Evolutionary conservation across 1,140 invertebrate genomes (phyloP).

Genomic region (Tetranychus urticae): DNA sequence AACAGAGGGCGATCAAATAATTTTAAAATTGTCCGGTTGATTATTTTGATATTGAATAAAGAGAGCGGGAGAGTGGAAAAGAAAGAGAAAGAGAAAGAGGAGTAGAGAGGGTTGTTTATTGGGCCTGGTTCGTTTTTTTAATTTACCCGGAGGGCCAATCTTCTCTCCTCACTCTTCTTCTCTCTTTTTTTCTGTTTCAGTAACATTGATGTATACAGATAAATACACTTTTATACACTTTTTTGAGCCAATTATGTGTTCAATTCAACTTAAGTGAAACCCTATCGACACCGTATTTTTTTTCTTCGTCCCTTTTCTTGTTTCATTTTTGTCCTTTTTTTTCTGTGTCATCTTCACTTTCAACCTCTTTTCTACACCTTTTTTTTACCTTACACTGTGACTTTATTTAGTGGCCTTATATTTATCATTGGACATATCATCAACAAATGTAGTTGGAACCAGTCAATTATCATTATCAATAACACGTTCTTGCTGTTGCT

Average conservation of each 20-base stretch:
- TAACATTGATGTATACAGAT: neutral
- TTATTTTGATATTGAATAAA: neutral
- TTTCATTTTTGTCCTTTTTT: neutral
- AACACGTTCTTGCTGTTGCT: too few relatives aligned
- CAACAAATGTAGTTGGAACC: too few relatives aligned
- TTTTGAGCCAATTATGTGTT: neutral
- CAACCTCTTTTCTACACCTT: neutral
- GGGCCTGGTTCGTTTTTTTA: neutral
- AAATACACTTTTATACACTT: neutral
- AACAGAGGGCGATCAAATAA: too few relatives aligned
- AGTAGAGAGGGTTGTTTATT: neutral
- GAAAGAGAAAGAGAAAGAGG: neutral
- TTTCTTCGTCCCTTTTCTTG: neutral
- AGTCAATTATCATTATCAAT: too few relatives aligned
- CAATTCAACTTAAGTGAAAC: neutral
- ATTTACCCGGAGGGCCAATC: neutral
- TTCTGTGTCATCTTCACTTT: neutral
- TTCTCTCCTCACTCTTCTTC: neutral
- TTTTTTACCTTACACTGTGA: neutral
- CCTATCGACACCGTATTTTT: neutral
- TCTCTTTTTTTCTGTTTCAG: neutral
- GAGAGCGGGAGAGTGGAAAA: neutral
- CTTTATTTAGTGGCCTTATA: too few relatives aligned
- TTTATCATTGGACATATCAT: too few relatives aligned
- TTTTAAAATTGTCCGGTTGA: too few relatives aligned